Evolutionary conservation across 2,797 vertebrate genomes (phyloP).

Genomic region (Pygocentrus nattereri): DNA sequence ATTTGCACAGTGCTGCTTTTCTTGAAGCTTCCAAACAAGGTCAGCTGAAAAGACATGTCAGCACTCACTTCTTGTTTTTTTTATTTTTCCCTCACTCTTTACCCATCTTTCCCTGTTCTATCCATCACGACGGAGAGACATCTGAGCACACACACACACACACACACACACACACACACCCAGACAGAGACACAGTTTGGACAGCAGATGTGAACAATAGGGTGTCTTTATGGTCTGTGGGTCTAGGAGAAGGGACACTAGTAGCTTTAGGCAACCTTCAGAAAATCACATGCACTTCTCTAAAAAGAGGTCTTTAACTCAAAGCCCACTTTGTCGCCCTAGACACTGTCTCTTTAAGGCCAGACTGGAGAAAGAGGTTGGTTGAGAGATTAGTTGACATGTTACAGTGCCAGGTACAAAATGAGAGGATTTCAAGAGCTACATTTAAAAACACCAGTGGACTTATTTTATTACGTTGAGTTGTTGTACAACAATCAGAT

Average conservation of each 20-base stretch:
- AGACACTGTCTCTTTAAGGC: neutral
- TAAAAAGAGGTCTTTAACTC: conserved; percentile 39
- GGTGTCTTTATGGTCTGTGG: conserved; percentile 49
- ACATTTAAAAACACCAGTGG: neutral
- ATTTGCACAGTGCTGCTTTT: conserved; percentile 18
- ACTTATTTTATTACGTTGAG: no score
- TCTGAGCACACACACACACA: neutral
- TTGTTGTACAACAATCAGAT: no score
- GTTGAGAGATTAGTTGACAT: neutral
- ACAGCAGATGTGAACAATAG: conserved; percentile 53
- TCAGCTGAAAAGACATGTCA: conserved; percentile 32
- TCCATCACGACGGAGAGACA: conserved; percentile 17
- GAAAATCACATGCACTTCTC: conserved; percentile 54
- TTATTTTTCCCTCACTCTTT: neutral
- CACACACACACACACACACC: no score
- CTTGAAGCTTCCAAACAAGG: conserved; percentile 6
- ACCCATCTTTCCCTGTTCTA: conserved; percentile 1
- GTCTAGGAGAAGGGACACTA: conserved; percentile 35
- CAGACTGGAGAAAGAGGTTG: neutral
- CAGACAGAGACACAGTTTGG: conserved; percentile 12
- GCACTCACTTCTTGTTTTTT: conserved; percentile 17
- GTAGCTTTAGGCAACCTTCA: conserved; percentile 47
- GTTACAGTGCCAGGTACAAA: neutral
- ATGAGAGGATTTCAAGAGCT: neutral
- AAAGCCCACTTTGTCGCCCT: conserved; percentile 8